Conservation (phyloP, 2,797 vertebrate genomes). For the Gastrophryne carolinensis region DNA sequence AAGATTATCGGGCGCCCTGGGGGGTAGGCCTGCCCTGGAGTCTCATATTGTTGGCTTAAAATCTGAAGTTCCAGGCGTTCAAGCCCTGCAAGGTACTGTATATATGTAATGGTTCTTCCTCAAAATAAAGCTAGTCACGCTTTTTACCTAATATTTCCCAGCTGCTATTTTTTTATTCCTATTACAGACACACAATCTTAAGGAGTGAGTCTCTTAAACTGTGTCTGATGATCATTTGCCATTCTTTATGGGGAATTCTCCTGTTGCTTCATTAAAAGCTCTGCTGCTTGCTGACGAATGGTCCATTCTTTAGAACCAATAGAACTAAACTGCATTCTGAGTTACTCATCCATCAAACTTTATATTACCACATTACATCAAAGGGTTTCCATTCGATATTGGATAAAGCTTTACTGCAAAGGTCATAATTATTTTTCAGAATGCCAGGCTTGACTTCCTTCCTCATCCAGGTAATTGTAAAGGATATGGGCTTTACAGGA, state of each 20-base stretch:
- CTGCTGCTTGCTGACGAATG: constrained; percentile 19
- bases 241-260: constrained; percentile 17
- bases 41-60: too few species aligned
- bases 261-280: constrained; percentile 33
- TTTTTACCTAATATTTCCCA: not conserved
- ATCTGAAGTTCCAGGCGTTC: not conserved
- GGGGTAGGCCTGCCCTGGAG: too few species aligned
- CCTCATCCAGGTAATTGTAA: not conserved
- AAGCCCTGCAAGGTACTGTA: not conserved
- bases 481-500: not conserved
- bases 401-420: constrained; percentile 21
- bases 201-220: not conserved
- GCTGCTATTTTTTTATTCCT: not conserved
- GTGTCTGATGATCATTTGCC: constrained; percentile 5
- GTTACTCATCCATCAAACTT: constrained; percentile 12
- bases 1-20: too few species aligned
- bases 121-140: not conserved
- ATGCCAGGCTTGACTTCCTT: not conserved
- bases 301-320: constrained; percentile 9
- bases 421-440: constrained; percentile 24
- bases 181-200: not conserved
- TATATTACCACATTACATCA: constrained; percentile 8
- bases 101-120: not conserved
- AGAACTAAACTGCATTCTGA: constrained; percentile 17
- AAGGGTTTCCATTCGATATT: not conserved